A percentile compares a stretch with the other conserved stretches of the same genome.
Evolutionary conservation across 2,113 vertebrate species (phyloP).

Genomic region (Chelonoidis abingdonii): DNA sequence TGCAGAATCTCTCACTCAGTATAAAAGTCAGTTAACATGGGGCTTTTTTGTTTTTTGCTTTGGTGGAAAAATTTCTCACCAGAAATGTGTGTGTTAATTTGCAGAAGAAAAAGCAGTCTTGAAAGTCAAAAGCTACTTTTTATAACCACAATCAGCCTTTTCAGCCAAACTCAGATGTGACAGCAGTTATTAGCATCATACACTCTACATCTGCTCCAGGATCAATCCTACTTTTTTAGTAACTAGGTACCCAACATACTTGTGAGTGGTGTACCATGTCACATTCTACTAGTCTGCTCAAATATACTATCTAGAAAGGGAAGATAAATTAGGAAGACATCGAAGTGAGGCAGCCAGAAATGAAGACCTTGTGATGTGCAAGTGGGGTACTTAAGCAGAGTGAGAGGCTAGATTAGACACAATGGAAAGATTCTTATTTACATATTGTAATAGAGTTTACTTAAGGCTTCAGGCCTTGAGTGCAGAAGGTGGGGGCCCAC

Average conservation of each 20-base stretch:
- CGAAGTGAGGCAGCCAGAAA: neutral
- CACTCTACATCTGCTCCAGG: neutral
- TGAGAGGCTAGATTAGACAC: neutral
- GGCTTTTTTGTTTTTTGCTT: neutral
- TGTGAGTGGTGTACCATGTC: neutral
- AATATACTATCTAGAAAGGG: neutral
- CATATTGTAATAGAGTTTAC: neutral
- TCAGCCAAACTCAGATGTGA: neutral
- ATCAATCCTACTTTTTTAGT: neutral
- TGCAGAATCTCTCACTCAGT: neutral
- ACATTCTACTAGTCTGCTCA: neutral
- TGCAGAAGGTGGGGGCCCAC: too few relatives aligned
- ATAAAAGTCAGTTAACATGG: neutral
- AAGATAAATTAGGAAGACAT: neutral
- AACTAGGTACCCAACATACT: neutral
- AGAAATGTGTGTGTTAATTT: neutral
- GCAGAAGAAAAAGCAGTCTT: neutral
- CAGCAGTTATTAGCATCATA: neutral
- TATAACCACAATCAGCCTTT: neutral
- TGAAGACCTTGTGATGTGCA: neutral
- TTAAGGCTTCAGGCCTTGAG: neutral
- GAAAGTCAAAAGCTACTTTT: neutral
- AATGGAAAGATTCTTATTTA: neutral
- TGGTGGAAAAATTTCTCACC: neutral
- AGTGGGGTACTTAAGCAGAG: neutral